Evolutionary conservation across 2,888 invertebrate genomes (phyloP).

Genomic region (Polyommatus iphigenia): DNA sequence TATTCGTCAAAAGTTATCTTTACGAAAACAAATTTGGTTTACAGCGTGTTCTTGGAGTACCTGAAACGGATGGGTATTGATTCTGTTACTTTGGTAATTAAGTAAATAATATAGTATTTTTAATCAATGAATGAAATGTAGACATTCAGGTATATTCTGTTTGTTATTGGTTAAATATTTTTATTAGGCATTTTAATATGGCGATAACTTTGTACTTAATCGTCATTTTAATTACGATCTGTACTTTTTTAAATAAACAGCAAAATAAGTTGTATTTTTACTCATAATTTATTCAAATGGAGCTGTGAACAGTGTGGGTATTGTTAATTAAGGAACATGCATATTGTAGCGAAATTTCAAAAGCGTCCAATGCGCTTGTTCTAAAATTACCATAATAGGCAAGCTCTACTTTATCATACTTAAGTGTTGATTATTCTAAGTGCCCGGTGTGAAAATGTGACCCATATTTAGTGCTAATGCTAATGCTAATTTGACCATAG

Average conservation of each 20-base stretch:
- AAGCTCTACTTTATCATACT: slow-evolving; percentile 21
- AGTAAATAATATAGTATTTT: too few relatives aligned
- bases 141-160: too few relatives aligned
- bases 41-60: too few relatives aligned
- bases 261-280: background rate
- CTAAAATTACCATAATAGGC: slow-evolving; percentile 24
- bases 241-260: too few relatives aligned
- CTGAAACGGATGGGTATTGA: too few relatives aligned
- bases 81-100: too few relatives aligned
- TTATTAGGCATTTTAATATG: too few relatives aligned
- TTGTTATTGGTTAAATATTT: too few relatives aligned
- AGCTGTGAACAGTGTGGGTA: background rate
- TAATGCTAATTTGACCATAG: slow-evolving; percentile 1
- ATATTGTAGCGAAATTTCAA: slow-evolving; percentile 11
- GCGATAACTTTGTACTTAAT: too few relatives aligned
- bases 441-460: slow-evolving; percentile 9
- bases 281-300: slow-evolving; percentile 18
- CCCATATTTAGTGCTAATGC: slow-evolving; percentile 7
- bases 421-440: slow-evolving; percentile 20
- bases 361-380: slow-evolving; percentile 14
- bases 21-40: too few relatives aligned
- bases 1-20: background rate
- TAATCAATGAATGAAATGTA: too few relatives aligned
- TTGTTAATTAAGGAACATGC: slow-evolving; percentile 14
- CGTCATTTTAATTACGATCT: too few relatives aligned